These are phyloP conservation scores for Conger conger DNA, from an alignment of 2,113 vertebrate species.

Conservation along the genomic window DNA sequence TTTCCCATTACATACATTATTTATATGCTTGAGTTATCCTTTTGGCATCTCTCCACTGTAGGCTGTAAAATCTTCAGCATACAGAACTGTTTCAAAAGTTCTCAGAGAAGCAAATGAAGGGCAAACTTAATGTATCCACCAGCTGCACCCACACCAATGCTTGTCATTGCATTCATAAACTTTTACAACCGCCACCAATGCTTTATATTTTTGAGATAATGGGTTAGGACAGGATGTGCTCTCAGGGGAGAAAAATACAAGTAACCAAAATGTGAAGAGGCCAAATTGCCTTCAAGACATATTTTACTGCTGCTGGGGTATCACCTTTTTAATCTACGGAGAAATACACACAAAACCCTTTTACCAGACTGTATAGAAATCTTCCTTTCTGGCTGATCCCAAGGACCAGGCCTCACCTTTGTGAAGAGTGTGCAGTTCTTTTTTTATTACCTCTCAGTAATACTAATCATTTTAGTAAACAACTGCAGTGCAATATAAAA, in stretches of 20 bases:
- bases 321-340: background rate
- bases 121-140: background rate
- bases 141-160: background rate
- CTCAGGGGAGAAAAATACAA: conserved; percentile 34
- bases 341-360: conserved; percentile 5
- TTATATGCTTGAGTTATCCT: conserved; percentile 32
- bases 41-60: background rate
- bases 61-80: conserved; percentile 1
- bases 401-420: background rate
- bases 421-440: background rate
- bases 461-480: background rate
- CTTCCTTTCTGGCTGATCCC: background rate
- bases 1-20: conserved; percentile 22
- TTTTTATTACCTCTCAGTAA: background rate
- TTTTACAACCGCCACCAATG: conserved; percentile 17
- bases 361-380: conserved; percentile 9
- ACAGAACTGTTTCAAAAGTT: background rate
- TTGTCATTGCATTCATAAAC: conserved; percentile 1
- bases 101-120: background rate
- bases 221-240: conserved; percentile 38
- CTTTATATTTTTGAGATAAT: conserved; percentile 16
- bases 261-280: conserved; percentile 40
- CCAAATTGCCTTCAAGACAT: conserved; percentile 47
- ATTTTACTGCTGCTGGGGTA: conserved; percentile 43
- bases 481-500: background rate